Evolutionary conservation across 2,113 vertebrate genomes (phyloP), one percentile per base, ranked within the genome.

Genomic region (Setophaga kirtlandii): DNA sequence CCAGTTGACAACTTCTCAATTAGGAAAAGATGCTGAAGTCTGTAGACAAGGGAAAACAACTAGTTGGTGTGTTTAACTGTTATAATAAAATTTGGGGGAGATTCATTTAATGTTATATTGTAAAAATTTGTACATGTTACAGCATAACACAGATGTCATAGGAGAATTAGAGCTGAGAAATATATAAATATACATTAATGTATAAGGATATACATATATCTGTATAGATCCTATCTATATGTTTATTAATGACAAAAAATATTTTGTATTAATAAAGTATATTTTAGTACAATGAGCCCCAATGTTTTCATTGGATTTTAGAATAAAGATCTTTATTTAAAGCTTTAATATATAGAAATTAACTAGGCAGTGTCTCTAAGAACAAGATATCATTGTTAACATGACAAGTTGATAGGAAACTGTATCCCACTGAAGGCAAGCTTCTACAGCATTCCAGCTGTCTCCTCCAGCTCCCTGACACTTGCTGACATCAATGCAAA

Each of bases 241-340:
- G 28, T 77, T 90, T 93, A 52, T 80, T 73, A 44, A 67, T 81
- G 35, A 65, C 35, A 77, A 41, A 74, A 89, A 93, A 74, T 79
- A 75, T 53, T 80, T 94, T 68, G 20, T 92, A 56, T 76, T 80
- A 97, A 95, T 97, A 93, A 96, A 97, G 8, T 81, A 6, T 95
- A 83, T 97, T 96, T 95, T 95, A 68, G 8, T 85, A 83, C 49
- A 68, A 64, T 37, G 21, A 12, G 27, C 42, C 35, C 93, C 58
- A 65, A 9, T 91, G 23, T 71, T 79, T 89, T 89, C 8, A 68
- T 92, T 31, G 37, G 8, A 24, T 80, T 49, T 31, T 35, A 52
- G 33, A 18, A n/a, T 68, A 47, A 46, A 87, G 55, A 53, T 73
- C 21, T 80, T 81, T 81, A 37, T 37, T 22, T 69, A 65, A 80